These are phyloP conservation scores for Athalia cordata DNA, from an alignment of 2,888 invertebrate species.

Conservation along the genomic window DNA sequence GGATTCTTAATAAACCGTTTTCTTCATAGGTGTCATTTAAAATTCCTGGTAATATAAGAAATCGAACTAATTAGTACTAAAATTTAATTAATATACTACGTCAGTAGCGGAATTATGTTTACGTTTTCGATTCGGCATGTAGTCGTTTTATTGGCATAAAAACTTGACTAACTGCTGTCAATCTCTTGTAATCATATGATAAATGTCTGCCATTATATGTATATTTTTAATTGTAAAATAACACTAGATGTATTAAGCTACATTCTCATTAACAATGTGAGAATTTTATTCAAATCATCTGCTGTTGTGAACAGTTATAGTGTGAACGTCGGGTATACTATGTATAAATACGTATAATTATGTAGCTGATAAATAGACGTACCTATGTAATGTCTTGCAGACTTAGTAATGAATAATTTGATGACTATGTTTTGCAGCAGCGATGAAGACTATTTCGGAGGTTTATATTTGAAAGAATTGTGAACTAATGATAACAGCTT, in stretches of 20 bases:
- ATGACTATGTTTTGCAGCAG: not conserved
- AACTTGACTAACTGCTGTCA: no score
- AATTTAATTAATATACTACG: not conserved
- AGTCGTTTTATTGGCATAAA: not conserved
- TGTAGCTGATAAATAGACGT: not conserved
- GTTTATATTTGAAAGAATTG: not conserved
- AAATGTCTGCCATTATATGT: not conserved
- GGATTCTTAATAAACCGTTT: slow-evolving; percentile 27
- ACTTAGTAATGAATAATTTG: slow-evolving; percentile 18
- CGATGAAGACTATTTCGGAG: not conserved
- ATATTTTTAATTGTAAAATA: slow-evolving; percentile 33
- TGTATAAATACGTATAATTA: slow-evolving; percentile 29
- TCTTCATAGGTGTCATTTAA: slow-evolving; percentile 16
- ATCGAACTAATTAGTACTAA: slow-evolving; percentile 29
- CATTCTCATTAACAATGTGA: slow-evolving; percentile 15
- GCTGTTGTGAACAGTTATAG: slow-evolving; percentile 16
- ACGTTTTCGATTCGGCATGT: slow-evolving; percentile 13
- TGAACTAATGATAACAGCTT: not conserved
- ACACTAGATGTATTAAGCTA: slow-evolving; percentile 16
- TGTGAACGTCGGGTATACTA: slow-evolving; percentile 9
- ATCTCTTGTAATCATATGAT: not conserved
- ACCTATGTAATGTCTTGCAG: slow-evolving; percentile 1
- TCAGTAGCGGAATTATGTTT: slow-evolving; percentile 6
- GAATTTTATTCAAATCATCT: slow-evolving; percentile 10
- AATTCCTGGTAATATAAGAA: slow-evolving; percentile 6